Conservation (phyloP, 35 echinoderm and acorn worm genomes). For the Patiria miniata region DNA sequence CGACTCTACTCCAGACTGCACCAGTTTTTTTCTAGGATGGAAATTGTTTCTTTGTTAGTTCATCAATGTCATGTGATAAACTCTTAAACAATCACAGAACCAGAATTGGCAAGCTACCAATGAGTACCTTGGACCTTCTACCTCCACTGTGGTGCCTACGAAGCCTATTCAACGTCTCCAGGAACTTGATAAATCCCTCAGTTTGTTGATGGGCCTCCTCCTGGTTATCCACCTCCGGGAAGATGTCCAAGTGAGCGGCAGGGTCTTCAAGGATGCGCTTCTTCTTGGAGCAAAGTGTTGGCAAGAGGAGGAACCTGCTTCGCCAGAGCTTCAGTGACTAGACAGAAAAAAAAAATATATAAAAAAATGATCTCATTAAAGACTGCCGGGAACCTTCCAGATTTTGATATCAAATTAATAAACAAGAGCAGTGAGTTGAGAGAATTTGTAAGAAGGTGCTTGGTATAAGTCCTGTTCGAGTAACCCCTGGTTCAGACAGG, state of each 20-base stretch:
- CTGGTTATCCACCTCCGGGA: not conserved
- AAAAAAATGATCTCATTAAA: not conserved
- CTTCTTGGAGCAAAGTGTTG: conserved; percentile 27
- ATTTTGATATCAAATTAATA: not conserved
- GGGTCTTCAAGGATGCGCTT: conserved; percentile 46
- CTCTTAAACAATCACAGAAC: too few relatives aligned
- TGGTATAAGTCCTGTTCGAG: too few relatives aligned
- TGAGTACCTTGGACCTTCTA: conserved; percentile 30
- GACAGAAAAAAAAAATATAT: not conserved
- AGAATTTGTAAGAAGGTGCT: not conserved
- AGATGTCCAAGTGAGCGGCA: conserved; percentile 47
- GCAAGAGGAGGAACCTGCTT: conserved; percentile 62
- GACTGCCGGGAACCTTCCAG: too few relatives aligned
- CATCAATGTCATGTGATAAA: too few relatives aligned
- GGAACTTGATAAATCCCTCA: conserved; percentile 57
- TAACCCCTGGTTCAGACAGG: too few relatives aligned
- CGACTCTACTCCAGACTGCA: too few relatives aligned
- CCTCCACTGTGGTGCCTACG: not conserved
- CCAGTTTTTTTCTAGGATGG: not conserved
- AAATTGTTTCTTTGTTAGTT: too few relatives aligned
- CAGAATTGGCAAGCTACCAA: not conserved
- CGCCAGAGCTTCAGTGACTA: conserved; percentile 76
- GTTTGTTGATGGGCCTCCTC: conserved; percentile 6
- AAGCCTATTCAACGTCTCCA: conserved; percentile 63
- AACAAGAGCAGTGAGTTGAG: not conserved